phyloP scores from a whole-genome alignment of 2,797 vertebrate species.

The Diplodus sargus region DNA sequence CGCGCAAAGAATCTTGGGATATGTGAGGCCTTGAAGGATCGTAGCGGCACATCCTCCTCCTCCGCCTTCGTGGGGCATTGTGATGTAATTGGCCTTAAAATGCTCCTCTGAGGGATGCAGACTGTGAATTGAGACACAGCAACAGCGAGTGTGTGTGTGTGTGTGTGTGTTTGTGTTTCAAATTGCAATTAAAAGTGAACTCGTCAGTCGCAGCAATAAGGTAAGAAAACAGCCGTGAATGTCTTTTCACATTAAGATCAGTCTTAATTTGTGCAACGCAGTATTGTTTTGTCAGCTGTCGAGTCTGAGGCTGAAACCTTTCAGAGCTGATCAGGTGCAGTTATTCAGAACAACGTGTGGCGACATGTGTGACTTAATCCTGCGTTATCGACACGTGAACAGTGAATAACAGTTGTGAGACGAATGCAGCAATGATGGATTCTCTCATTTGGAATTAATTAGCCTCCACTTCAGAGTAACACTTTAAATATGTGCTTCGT shows the following conservation, averaged over 20 bases:
- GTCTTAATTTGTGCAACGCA: too few relatives aligned
- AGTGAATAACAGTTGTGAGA: neutral
- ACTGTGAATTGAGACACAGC: too few relatives aligned
- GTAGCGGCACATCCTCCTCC: too few relatives aligned
- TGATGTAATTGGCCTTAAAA: too few relatives aligned
- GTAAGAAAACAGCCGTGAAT: neutral
- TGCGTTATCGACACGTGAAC: neutral
- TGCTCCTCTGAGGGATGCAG: too few relatives aligned
- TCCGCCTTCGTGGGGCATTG: too few relatives aligned
- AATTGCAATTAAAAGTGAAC: constrained; percentile 1
- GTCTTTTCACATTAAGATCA: too few relatives aligned
- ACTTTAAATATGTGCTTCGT: neutral
- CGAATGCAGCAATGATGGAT: constrained; percentile 1
- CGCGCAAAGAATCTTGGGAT: too few relatives aligned
- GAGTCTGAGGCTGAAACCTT: too few relatives aligned
- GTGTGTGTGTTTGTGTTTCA: neutral
- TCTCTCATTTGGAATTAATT: neutral
- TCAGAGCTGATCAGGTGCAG: neutral
- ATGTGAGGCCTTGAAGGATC: too few relatives aligned
- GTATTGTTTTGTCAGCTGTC: too few relatives aligned
- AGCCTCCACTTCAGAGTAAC: neutral
- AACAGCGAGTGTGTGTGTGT: neutral
- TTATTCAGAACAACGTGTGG: neutral
- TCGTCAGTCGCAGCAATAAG: neutral
- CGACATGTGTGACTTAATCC: too few relatives aligned